Percentiles rank a stretch among this genome's conserved stretches.
These are phyloP conservation scores for Probaryconus sp. DNA, from an alignment of 1,140 invertebrate species.

Conservation along the genomic window DNA sequence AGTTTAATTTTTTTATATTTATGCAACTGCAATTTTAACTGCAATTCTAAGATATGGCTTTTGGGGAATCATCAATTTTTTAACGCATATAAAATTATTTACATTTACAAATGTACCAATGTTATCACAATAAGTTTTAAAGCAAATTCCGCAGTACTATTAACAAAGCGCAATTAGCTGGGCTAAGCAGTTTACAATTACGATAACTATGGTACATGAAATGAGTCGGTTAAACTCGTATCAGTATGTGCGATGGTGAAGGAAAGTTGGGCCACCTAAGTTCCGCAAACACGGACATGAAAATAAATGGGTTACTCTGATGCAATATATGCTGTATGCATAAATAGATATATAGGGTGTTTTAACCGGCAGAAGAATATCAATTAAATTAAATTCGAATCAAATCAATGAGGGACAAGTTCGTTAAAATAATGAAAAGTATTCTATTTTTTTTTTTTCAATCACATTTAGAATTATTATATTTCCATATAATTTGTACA, in stretches of 20 bases:
- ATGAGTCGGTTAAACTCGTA: slow-evolving; percentile 30
- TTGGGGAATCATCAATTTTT: too few species aligned
- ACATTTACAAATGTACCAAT: slow-evolving; percentile 9
- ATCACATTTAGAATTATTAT: too few species aligned
- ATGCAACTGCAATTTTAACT: too few species aligned
- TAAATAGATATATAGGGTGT: slow-evolving; percentile 14
- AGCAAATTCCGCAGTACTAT: slow-evolving; percentile 42
- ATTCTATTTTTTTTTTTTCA: too few species aligned
- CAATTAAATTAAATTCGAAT: slow-evolving; percentile 25
- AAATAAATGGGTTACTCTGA: slow-evolving; percentile 41
- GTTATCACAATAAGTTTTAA: slow-evolving; percentile 42
- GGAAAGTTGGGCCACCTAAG: slow-evolving; percentile 31
- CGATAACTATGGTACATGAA: slow-evolving; percentile 54
- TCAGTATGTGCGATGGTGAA: slow-evolving; percentile 38
- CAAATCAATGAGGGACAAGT: neutral
- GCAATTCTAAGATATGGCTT: too few species aligned
- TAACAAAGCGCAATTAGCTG: slow-evolving; percentile 36
- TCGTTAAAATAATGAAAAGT: too few species aligned
- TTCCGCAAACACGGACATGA: slow-evolving; percentile 18
- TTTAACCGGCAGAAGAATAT: too few species aligned
- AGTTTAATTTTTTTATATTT: too few species aligned
- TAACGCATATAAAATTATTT: too few species aligned
- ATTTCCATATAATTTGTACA: too few species aligned
- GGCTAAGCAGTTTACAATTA: slow-evolving; percentile 56
- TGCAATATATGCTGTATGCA: slow-evolving; percentile 23